Conservation (phyloP, 2,797 vertebrate species). For the Fratercula arctica region DNA sequence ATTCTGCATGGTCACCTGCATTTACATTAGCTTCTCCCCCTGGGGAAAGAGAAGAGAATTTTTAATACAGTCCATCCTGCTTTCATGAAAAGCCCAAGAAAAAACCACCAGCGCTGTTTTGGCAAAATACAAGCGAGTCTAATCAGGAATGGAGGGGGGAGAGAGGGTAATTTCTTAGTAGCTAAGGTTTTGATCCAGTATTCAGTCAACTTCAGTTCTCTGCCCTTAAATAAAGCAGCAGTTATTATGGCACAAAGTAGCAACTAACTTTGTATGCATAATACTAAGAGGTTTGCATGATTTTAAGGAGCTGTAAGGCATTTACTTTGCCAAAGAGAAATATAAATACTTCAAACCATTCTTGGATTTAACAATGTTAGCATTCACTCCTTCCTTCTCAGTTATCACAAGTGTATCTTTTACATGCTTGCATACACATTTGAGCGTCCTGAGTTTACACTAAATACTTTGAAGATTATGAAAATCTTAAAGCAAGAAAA, state of each 20-base stretch:
- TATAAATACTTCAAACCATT: not conserved
- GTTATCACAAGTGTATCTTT: not conserved
- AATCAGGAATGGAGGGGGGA: not conserved
- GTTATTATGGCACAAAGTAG: not conserved
- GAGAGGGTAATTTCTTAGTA: not conserved
- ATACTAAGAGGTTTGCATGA: not conserved
- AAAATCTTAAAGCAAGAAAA: not conserved
- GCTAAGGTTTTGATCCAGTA: not conserved
- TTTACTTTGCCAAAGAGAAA: not conserved
- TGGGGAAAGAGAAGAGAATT: constrained; percentile 44
- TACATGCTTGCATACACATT: not conserved
- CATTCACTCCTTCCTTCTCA: not conserved
- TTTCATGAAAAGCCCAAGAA: not conserved
- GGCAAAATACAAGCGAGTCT: not conserved
- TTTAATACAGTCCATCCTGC: not conserved
- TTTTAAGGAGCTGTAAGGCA: not conserved
- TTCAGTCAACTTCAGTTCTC: not conserved
- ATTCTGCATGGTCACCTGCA: constrained; percentile 73
- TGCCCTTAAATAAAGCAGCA: not conserved
- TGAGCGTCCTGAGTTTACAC: not conserved
- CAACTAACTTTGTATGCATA: not conserved
- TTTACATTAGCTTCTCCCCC: constrained; percentile 44
- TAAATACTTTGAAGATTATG: not conserved
- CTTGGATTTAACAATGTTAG: not conserved
- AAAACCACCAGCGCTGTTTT: not conserved